phyloP scores from a whole-genome alignment of 2,888 invertebrate genomes.

The Tachina grossa region DNA sequence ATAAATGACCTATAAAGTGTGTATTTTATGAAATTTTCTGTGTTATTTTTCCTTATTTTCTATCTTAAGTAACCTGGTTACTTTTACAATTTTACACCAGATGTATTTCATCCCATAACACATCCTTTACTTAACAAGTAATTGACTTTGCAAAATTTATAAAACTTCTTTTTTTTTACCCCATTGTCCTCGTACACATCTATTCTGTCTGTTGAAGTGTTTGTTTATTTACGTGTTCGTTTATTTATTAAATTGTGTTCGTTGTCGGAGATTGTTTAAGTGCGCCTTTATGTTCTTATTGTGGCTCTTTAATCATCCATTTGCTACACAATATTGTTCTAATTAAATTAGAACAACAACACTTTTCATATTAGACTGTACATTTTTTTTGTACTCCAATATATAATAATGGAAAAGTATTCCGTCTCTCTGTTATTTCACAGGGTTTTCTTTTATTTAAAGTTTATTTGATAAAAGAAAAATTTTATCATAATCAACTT shows the following conservation, averaged over 20 bases:
- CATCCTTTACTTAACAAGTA: too few species aligned
- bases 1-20: too few species aligned
- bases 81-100: too few species aligned
- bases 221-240: neutral
- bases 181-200: neutral
- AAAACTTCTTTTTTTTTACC: neutral
- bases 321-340: slow-evolving; percentile 52
- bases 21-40: too few species aligned
- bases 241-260: neutral
- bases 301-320: slow-evolving; percentile 31
- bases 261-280: neutral
- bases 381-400: slow-evolving; percentile 16
- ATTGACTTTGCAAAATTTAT: neutral
- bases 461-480: too few species aligned
- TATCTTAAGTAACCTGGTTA: too few species aligned
- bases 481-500: neutral
- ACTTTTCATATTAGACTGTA: slow-evolving; percentile 60
- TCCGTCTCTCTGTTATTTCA: neutral
- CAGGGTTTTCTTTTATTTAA: neutral
- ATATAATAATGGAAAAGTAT: neutral
- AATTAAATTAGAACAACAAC: slow-evolving; percentile 65
- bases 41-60: too few species aligned
- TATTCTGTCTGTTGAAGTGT: neutral
- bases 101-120: too few species aligned
- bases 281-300: neutral